These are phyloP conservation scores for Aspidoscelis tigris DNA, from an alignment of 2,113 vertebrate genomes.

Conservation along the genomic window DNA sequence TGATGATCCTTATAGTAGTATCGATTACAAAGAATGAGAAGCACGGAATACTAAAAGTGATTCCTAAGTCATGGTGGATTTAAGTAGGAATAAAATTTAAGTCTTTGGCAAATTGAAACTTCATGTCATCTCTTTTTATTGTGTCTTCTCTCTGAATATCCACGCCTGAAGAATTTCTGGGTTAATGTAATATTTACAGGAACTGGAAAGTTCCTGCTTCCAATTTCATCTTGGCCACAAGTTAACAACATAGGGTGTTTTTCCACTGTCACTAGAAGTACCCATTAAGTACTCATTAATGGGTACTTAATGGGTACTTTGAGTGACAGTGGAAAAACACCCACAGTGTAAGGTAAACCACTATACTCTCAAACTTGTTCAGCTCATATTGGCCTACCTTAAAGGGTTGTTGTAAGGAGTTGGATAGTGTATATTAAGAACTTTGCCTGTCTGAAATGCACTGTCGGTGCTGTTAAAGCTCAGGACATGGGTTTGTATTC, in stretches of 20 bases:
- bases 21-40: neutral
- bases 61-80: neutral
- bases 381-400: constrained; percentile 14
- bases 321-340: neutral
- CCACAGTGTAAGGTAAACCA: neutral
- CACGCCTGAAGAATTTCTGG: neutral
- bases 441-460: constrained; percentile 1
- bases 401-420: constrained; percentile 40
- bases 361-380: neutral
- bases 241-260: neutral
- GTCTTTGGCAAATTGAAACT: neutral
- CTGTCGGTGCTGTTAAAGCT: neutral
- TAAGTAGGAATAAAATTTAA: neutral
- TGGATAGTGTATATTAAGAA: neutral
- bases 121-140: neutral
- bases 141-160: neutral
- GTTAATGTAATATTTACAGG: neutral
- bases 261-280: too few relatives aligned
- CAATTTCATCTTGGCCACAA: neutral
- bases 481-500: neutral
- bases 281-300: too few relatives aligned
- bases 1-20: neutral
- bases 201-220: neutral
- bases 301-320: too few relatives aligned
- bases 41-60: neutral